Evolutionary conservation across 2,888 invertebrate genomes (phyloP).

Genomic region (Lysandra bellargus): DNA sequence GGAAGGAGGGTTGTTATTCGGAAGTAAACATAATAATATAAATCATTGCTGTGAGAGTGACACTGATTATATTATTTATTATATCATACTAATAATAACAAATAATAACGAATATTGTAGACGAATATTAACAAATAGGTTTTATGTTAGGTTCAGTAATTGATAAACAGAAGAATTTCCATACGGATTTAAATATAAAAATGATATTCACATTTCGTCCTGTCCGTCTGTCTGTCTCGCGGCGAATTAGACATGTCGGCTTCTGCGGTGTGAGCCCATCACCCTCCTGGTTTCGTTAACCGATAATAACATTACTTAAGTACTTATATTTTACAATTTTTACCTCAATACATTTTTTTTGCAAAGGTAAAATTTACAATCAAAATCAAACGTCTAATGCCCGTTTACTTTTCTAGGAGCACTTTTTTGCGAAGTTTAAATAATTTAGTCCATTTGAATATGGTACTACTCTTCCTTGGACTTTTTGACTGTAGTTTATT

Average conservation of each 20-base stretch:
- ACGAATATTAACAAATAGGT: neutral
- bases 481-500: no score
- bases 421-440: neutral
- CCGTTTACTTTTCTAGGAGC: neutral
- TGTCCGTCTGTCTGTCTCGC: conserved; percentile 20
- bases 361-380: neutral
- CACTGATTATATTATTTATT: no score
- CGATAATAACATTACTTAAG: conserved; percentile 30
- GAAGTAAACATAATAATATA: no score
- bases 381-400: neutral
- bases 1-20: no score
- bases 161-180: neutral
- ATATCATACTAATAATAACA: no score
- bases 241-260: conserved; percentile 27
- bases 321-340: conserved; percentile 1
- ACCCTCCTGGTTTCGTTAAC: conserved; percentile 11
- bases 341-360: neutral
- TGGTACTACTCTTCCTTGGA: no score
- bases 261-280: conserved; percentile 24
- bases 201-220: neutral
- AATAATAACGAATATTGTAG: no score
- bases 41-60: no score
- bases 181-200: conserved; percentile 13
- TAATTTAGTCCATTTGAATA: no score
- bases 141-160: neutral